These are phyloP conservation scores for Grus americana DNA, from an alignment of 2,113 vertebrate species.

Conservation along the genomic window DNA sequence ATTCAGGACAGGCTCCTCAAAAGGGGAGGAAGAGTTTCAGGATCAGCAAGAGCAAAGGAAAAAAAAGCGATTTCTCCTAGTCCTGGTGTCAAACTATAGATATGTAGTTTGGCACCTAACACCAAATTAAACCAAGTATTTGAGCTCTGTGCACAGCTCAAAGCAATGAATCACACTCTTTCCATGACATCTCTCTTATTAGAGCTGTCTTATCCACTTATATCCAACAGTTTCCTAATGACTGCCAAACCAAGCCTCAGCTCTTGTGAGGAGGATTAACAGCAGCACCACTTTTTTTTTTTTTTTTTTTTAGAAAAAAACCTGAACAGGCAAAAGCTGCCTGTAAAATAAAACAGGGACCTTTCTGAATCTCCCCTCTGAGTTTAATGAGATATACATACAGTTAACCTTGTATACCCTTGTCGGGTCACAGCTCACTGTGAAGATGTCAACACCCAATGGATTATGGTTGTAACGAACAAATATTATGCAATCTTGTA, in stretches of 20 bases:
- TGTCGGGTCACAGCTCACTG: not conserved
- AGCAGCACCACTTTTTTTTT: not conserved
- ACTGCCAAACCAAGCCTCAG: not conserved
- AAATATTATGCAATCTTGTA: not conserved
- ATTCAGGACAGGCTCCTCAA: not conserved
- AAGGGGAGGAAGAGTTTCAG: not conserved
- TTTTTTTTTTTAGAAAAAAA: no score
- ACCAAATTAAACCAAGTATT: not conserved
- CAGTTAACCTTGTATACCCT: not conserved
- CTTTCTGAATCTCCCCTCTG: not conserved
- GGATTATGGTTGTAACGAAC: not conserved
- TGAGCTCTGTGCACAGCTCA: constrained; percentile 10
- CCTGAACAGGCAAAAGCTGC: not conserved
- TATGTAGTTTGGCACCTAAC: not conserved
- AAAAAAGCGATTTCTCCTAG: not conserved
- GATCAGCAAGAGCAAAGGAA: not conserved
- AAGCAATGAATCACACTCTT: not conserved
- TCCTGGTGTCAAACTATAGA: not conserved
- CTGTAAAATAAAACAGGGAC: not conserved
- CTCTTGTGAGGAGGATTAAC: not conserved
- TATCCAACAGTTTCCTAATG: not conserved
- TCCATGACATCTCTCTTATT: not conserved
- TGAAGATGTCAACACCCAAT: not conserved
- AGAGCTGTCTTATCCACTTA: constrained; percentile 4
- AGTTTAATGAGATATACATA: not conserved